A percentile compares a stretch with the other conserved stretches of the same genome.
Evolutionary conservation across 2,797 vertebrate genomes (phyloP).

Genomic region (Manis pentadactyla): DNA sequence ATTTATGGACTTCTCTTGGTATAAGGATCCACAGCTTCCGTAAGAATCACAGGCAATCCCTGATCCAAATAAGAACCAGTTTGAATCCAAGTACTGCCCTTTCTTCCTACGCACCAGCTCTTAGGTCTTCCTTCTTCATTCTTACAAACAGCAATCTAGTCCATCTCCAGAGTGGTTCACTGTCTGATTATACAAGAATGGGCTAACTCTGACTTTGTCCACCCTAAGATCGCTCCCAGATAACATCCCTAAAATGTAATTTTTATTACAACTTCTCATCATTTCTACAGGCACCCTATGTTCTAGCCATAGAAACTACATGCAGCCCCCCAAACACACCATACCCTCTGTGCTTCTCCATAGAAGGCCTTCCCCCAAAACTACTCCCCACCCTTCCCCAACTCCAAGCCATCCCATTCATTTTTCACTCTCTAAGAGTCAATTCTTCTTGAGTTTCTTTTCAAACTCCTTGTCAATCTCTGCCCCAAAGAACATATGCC

Average conservation of each 20-base stretch:
- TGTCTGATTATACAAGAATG: not conserved
- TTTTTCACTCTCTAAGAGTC: not conserved
- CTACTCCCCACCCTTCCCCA: not conserved
- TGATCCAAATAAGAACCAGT: not conserved
- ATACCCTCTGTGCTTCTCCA: not conserved
- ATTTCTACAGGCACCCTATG: not conserved
- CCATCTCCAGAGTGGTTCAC: not conserved
- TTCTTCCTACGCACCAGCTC: not conserved
- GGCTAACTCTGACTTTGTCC: not conserved
- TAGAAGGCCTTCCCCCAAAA: not conserved
- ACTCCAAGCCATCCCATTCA: not conserved
- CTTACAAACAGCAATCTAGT: not conserved
- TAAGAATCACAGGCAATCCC: not conserved
- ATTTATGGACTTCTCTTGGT: not conserved
- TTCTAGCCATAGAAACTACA: not conserved
- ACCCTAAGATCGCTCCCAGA: not conserved
- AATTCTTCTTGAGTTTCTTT: not conserved
- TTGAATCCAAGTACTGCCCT: not conserved
- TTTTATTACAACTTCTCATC: not conserved
- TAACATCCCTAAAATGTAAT: not conserved
- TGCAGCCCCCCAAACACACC: not conserved
- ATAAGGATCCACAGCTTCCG: not conserved
- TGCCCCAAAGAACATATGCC: not conserved
- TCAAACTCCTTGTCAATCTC: not conserved
- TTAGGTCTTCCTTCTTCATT: not conserved